Evolutionary conservation across 2,888 invertebrate genomes (phyloP).

Genomic region (Ophion ventricosus): DNA sequence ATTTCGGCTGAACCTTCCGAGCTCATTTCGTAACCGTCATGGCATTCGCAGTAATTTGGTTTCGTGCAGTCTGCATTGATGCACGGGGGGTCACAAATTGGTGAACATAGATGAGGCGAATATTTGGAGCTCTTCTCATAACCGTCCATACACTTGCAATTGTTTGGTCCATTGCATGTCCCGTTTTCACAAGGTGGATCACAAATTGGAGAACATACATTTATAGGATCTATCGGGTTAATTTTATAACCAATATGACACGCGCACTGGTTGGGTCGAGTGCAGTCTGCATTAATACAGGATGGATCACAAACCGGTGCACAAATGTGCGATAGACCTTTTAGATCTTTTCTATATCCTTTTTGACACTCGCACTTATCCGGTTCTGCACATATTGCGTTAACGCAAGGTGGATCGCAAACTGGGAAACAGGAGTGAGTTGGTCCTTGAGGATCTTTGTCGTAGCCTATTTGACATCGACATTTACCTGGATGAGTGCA

Average conservation of each 20-base stretch:
- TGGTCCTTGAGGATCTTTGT: no score
- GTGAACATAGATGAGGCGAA: conserved; percentile 11
- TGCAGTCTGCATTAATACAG: conserved; percentile 5
- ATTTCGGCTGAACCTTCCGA: background rate
- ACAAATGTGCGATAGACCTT: background rate
- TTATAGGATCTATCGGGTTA: background rate
- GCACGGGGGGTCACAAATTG: conserved; percentile 38
- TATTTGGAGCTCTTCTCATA: conserved; percentile 22
- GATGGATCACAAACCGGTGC: conserved; percentile 17
- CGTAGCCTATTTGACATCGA: no score
- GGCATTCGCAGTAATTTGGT: conserved; percentile 42
- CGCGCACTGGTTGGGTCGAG: conserved; percentile 22
- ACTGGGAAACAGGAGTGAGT: conserved; percentile 22
- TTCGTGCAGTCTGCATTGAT: conserved; percentile 25
- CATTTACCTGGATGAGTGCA: no score
- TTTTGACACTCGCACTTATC: conserved; percentile 27
- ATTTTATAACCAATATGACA: conserved; percentile 25
- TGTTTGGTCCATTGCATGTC: conserved; percentile 7
- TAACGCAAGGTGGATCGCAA: background rate
- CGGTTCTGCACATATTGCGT: conserved; percentile 20
- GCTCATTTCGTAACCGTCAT: conserved; percentile 20
- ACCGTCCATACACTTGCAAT: conserved; percentile 33
- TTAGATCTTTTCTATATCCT: conserved; percentile 11
- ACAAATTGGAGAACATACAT: conserved; percentile 21
- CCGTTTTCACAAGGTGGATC: conserved; percentile 4